Base-by-base conservation (phyloP, 2,797 vertebrate genomes). In the Semaprochilodus insignis region DNA sequence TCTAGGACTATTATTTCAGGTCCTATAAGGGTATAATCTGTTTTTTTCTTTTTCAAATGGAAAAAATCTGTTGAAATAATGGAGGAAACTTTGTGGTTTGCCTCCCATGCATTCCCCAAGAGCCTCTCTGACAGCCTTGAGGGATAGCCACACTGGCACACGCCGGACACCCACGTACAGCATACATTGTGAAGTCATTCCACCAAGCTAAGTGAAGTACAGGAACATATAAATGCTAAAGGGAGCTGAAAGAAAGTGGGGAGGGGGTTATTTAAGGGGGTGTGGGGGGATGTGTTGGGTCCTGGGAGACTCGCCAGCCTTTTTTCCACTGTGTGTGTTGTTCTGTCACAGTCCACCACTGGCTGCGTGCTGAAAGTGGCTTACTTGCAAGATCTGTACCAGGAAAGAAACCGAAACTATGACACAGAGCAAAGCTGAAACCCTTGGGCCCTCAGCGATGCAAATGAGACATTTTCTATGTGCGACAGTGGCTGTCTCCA, bases 51-150 rank as follows among this genome's bases (percentile, higher is more conserved):
- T 89, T 88, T 86, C 81, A 83, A 85, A 92, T 93, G 91, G 90
- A 89, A 86, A 77, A 93, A 93, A 94, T 91, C 87, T 92, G 87
- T 91, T 94, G 88, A 94, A 94, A 94, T 93, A 91, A 94, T 92
- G 93, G 91, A 93, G 92, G 71, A 92, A 91, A 92, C 90, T 86
- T 87, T 94, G 93, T 84, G 93, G 92, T 93, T 94, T 89, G 90
- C 91, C 87, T 89, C 90, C 81, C 77, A 75, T 90, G 91, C 88
- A 89, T 95, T 92, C 93, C 92, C 92, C 91, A 91, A 93, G 92
- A 95, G 91, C 88, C 91, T 92, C 90, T 93, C 91, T 93, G 92
- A 93, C 91, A 92, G 91, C 93, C 91, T 90, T 84, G 91, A 85
- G 92, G 92, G 90, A 93, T 92, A 92, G 90, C 91, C 90, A 90